phyloP scores from a whole-genome alignment of 2,113 vertebrate genomes.

The Mus pahari region DNA sequence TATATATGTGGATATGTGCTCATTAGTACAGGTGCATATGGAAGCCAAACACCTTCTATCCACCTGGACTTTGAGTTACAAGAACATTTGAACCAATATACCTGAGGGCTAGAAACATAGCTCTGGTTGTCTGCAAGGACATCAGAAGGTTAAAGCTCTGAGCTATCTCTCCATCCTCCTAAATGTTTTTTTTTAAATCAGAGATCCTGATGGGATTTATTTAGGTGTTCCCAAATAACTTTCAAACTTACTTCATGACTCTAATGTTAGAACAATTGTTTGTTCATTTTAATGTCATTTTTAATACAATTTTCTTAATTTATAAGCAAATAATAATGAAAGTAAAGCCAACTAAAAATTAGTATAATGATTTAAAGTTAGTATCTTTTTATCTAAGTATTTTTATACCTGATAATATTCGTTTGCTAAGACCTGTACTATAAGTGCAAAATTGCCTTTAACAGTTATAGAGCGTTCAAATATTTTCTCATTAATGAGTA shows the following conservation, averaged over 20 bases:
- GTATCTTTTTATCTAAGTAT: background rate
- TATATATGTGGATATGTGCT: background rate
- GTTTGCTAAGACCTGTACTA: background rate
- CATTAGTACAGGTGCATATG: background rate
- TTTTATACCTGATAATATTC: background rate
- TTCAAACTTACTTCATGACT: background rate
- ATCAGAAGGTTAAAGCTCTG: background rate
- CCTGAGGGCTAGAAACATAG: background rate
- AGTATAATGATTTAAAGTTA: background rate
- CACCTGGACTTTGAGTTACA: background rate
- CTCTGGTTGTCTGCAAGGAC: background rate
- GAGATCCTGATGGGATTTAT: background rate
- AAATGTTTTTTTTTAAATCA: background rate
- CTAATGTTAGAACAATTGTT: background rate
- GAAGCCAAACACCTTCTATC: background rate
- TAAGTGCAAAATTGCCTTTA: background rate
- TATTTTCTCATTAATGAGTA: background rate
- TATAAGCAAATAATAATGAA: background rate
- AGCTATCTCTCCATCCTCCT: background rate
- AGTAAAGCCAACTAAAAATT: background rate
- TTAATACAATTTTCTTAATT: background rate
- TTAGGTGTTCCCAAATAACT: background rate
- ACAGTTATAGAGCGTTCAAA: background rate
- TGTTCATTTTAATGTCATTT: slow-evolving; percentile 12
- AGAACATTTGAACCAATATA: background rate